Base-by-base conservation (phyloP, 1,140 invertebrate species). In the Agrilus planipennis region DNA sequence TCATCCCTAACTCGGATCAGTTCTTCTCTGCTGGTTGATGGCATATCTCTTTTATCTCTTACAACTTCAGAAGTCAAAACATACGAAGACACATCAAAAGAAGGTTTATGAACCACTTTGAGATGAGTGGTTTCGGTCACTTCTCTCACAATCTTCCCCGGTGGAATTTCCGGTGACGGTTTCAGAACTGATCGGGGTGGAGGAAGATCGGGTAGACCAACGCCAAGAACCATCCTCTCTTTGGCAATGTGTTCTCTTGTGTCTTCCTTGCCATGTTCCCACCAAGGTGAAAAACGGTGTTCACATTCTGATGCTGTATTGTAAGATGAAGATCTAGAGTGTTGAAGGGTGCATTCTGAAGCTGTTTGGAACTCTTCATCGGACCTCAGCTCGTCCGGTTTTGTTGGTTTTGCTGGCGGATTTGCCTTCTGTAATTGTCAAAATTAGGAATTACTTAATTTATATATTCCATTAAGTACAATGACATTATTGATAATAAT, bases 321-420 rank as follows among this genome's bases (percentile, higher is more conserved):
- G 49, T 77, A 78, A 0, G 74, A 75, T 21, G 75, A 78, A 12
- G 75, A 77, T 28, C 73, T 56, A 5, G 76, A 78, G 44, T 74
- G 70, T 16, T 73, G 70, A 17, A 74, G 70, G 6, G 77, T 77
- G 44, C 73, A 75, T 48, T 81, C 77, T 1, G 77, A 79, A n/a
- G 77, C 77, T 4, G 77, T 79, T 18, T 70, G 52, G 62, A 76
- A 81, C 47, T 78, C 77, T 34, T 79, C 77, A 36, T 70, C 63
- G 38, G 63, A 68, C 46, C 55, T 55, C 5, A 55, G 21, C 38
- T 61, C 55, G 23, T 58, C 47, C 15, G 51, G 29, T 51, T 45
- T 50, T 28, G 42, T 11, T 12, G 50, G 18, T 46, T 30, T 43
- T 2, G 19, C 11, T 4, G 32, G 32, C 7, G 12, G 23, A 9